phyloP scores from a whole-genome alignment of 2,888 invertebrate species.

The Callyntrura guangdongensis region DNA sequence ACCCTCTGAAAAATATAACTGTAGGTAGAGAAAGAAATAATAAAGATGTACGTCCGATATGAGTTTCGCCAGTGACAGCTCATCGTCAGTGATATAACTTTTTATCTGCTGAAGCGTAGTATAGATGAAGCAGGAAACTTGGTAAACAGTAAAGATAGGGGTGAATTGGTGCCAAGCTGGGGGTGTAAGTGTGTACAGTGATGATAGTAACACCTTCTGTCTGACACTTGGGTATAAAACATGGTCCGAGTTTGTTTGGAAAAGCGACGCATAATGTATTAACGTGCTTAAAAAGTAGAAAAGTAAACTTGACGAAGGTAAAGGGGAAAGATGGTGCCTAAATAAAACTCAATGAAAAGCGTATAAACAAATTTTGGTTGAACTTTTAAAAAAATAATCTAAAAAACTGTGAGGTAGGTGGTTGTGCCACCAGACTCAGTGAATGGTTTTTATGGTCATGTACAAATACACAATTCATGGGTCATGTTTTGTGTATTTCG shows the following conservation, averaged over 20 bases:
- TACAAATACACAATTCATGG: too few species aligned
- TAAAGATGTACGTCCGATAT: too few species aligned
- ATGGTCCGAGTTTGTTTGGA: background rate
- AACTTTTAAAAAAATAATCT: conserved; percentile 24
- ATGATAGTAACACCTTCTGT: conserved; percentile 4
- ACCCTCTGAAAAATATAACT: too few species aligned
- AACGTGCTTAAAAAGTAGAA: conserved; percentile 38
- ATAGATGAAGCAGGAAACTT: too few species aligned
- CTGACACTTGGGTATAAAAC: background rate
- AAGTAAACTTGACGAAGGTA: conserved; percentile 54
- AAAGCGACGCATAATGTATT: background rate
- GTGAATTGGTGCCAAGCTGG: background rate
- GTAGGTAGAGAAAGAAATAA: too few species aligned
- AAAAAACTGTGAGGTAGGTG: conserved; percentile 7
- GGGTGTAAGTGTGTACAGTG: background rate
- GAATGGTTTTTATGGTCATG: too few species aligned
- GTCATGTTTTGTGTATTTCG: background rate
- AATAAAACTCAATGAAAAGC: background rate
- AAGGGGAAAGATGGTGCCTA: background rate
- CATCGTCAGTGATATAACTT: too few species aligned
- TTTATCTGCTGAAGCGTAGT: too few species aligned
- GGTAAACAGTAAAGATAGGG: background rate
- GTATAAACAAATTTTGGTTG: conserved; percentile 9
- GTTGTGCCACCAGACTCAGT: background rate
- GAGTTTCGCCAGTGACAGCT: too few species aligned